Base-by-base conservation (phyloP, 2,113 vertebrate genomes). In the Neodon shergylaensis region DNA sequence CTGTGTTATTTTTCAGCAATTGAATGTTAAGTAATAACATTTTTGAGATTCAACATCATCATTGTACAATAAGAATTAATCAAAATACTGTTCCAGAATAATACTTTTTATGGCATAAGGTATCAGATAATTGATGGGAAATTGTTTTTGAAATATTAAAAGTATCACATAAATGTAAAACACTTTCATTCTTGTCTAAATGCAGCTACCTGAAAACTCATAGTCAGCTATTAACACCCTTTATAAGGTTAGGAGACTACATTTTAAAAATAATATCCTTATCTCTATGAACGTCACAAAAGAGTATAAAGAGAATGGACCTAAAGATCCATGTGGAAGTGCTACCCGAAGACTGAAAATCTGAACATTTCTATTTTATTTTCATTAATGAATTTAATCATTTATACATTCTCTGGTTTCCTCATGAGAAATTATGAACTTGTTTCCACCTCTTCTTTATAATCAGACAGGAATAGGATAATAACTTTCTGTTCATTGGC, bases 381-480 rank as follows among this genome's bases (percentile, higher is more conserved):
- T 47, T 28, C n/a, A 61, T 33, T 84, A 72, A 76, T 28, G 39
- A 49, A 83, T 49, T 52, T 70, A 74, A 70, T 82, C 33, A 70
- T 44, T 78, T 7, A 83, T 42, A 70, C 31, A 49, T 89, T 54
- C 54, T 74, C 33, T 1, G 24, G 66, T 54, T 83, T 70, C 33
- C 16, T 24, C 2, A 39, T 47, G 77, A 77, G 9, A 96, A 28
- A 31, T 65, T 72, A 81, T 12, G 58, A 81, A 10, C n/a, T 90
- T 88, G 11, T 84, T 97, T 94, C 92, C 63, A 42, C 33, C 89
- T 72, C 65, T 66, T 82, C 42, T 44, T 91, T 77, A 36, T 84
- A 31, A 72, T 3, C 44, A 24, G 36, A 1, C 76, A 63, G 44
- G 74, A 95, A 52, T 7, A 92, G 11, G 49, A 96, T 16, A 78